A percentile compares a stretch with the other conserved stretches of the same genome.
These are phyloP conservation scores for Psammodynastes pulverulentus DNA, from an alignment of 2,113 vertebrate genomes.

Conservation along the genomic window DNA sequence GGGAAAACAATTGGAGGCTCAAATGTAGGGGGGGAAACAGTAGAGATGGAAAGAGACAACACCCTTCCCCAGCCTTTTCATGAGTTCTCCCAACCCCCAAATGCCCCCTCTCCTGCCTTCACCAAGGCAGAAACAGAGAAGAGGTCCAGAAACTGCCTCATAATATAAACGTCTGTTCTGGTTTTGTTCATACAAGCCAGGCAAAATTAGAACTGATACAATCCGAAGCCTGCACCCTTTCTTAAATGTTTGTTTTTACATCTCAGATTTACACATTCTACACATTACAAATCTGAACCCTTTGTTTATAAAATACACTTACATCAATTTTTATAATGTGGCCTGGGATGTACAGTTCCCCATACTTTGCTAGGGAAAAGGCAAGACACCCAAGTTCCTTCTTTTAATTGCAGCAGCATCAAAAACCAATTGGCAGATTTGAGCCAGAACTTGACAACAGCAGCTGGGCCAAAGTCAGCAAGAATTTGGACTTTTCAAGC, in stretches of 20 bases:
- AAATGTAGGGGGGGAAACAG: background rate
- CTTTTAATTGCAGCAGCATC: background rate
- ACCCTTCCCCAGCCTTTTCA: background rate
- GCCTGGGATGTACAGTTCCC: background rate
- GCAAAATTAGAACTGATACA: background rate
- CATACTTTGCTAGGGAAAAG: background rate
- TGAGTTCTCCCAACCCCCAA: background rate
- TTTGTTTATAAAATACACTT: conserved; percentile 4
- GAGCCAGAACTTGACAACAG: background rate
- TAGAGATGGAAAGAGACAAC: background rate
- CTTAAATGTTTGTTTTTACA: background rate
- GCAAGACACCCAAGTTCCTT: background rate
- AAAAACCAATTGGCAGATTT: background rate
- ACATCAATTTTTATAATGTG: background rate
- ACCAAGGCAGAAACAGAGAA: too few species aligned
- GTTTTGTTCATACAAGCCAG: background rate
- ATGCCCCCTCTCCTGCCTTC: background rate
- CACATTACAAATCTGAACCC: background rate
- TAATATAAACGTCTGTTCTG: background rate
- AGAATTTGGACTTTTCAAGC: background rate
- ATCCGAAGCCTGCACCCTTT: background rate
- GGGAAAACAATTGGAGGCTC: background rate
- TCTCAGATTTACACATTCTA: conserved; percentile 5
- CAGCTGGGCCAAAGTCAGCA: background rate
- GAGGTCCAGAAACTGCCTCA: background rate